Conservation (phyloP, 2,113 vertebrate species). For the Sardina pilchardus region DNA sequence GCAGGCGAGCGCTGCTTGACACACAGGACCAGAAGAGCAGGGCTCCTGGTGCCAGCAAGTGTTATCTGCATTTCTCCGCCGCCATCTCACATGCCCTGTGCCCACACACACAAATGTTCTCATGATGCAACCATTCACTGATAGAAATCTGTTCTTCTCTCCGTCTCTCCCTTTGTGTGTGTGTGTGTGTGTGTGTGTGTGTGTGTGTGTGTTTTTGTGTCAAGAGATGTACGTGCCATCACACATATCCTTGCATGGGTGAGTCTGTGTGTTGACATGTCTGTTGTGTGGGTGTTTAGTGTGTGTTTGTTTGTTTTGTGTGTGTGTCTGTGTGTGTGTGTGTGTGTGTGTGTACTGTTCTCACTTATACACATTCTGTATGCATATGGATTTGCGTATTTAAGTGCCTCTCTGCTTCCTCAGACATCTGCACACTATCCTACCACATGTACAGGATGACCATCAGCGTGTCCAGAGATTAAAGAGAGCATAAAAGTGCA, state of each 20-base stretch:
- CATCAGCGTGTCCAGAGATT: too few species aligned
- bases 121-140: not conserved
- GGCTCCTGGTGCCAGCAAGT: not conserved
- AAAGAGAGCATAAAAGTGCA: not conserved
- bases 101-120: not conserved
- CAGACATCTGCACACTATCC: not conserved
- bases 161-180: not conserved
- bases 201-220: conserved; percentile 2
- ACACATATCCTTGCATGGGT: too few species aligned
- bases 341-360: not conserved
- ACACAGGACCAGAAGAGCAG: not conserved
- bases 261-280: not conserved
- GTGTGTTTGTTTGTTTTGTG: not conserved
- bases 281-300: not conserved
- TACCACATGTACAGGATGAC: too few species aligned
- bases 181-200: not conserved
- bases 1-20: not conserved
- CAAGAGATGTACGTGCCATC: not conserved
- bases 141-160: not conserved
- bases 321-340: not conserved
- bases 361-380: not conserved
- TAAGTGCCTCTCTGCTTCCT: not conserved
- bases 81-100: not conserved
- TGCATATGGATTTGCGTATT: not conserved
- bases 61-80: not conserved